Evolutionary conservation across 2,888 invertebrate species (phyloP).

Genomic region (Thereva nobilitata): DNA sequence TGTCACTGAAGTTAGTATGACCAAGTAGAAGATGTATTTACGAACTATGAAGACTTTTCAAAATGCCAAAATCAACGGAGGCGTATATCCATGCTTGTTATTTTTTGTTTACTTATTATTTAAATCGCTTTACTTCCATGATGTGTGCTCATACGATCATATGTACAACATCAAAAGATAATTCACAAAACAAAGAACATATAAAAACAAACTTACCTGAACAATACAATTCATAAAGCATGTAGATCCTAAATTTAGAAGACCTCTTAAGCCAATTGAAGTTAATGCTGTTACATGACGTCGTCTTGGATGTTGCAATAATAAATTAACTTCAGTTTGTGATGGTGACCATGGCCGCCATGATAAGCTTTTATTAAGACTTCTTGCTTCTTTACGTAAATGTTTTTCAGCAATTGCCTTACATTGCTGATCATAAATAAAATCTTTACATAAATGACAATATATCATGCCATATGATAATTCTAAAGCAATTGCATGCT

Average conservation of each 20-base stretch:
- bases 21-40: too few species aligned
- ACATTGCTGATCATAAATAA: conserved; percentile 81
- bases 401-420: conserved; percentile 63
- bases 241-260: conserved; percentile 95
- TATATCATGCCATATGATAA: conserved; percentile 85
- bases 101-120: too few species aligned
- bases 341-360: conserved; percentile 81
- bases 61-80: too few species aligned
- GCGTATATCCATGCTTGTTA: too few species aligned
- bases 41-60: too few species aligned
- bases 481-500: conserved; percentile 86
- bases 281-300: conserved; percentile 80
- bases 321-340: conserved; percentile 73
- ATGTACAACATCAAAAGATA: too few species aligned
- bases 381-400: conserved; percentile 64
- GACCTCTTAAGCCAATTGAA: conserved; percentile 86
- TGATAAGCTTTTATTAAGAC: conserved; percentile 64
- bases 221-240: conserved; percentile 99
- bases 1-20: too few species aligned
- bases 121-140: too few species aligned
- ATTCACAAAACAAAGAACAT: background rate
- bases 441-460: conserved; percentile 90
- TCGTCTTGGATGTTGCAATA: conserved; percentile 75
- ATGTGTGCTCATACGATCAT: too few species aligned
- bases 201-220: conserved; percentile 61